Evolutionary conservation across 2,113 vertebrate genomes (phyloP), one percentile per base, ranked within the genome.

Genomic region (Chionis minor): DNA sequence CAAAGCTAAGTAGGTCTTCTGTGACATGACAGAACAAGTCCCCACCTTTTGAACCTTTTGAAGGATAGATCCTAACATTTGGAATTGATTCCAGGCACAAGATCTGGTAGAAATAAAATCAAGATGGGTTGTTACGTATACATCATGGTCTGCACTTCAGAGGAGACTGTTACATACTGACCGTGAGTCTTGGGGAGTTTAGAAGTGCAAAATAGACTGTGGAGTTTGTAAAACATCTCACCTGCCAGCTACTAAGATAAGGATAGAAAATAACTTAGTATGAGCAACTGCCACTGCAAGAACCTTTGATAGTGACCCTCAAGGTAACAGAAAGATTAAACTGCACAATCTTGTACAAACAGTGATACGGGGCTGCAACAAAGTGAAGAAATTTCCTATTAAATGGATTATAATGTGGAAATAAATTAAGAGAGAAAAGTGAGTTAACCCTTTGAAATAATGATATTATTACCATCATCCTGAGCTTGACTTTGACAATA

Each of bases 21-120:
- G 21, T 54, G 40, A 73, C 8, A 24, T 4, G 16, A 62, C 66
- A 86, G 82, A 81, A 86, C 14, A 84, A 77, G n/a, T 26, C 6
- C 89, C 27, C 38, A 80, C 27, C 58, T 88, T 78, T 73, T 70
- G 84, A 92, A 86, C 27, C 58, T 88, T 78, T 73, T 70, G 84
- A 92, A 86, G 23, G 24, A 81, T 5, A 51, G 75, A 83, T 38
- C 27, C 67, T 56, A 73, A 44, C 55, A 78, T 87, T 66, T 84
- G 63, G 77, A 84, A 78, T 89, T 78, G 6, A 83, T 91, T 92
- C 55, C 69, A 78, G 58, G 45, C 81, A 58, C 19, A 22, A 77
- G 32, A 38, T 88, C 56, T 73, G 71, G 27, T 21, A 80, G 67
- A 80, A 96, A 92, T 92, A 82, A 92, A 91, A 92, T 80, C 67